Evolutionary conservation across 2,797 vertebrate species (phyloP).

Genomic region (Pangasius sanitwongsei): DNA sequence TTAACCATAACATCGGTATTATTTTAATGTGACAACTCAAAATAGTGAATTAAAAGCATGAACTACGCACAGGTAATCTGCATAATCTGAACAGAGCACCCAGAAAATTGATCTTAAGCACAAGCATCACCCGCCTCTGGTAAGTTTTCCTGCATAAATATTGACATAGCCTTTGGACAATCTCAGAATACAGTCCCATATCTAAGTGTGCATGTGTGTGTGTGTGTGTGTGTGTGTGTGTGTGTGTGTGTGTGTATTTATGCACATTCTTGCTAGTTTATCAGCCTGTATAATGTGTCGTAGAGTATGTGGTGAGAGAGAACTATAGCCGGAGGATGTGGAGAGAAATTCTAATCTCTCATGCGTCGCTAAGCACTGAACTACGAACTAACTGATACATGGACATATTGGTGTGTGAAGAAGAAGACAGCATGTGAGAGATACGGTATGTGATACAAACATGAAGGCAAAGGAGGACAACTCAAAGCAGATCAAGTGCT

Average conservation of each 20-base stretch:
- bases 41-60: neutral
- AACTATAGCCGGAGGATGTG: slow-evolving; percentile 11
- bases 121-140: neutral
- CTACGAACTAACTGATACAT: neutral
- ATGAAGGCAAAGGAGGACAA: neutral
- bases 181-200: neutral
- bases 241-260: neutral
- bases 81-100: neutral
- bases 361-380: neutral
- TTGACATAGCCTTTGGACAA: neutral
- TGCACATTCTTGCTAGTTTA: neutral
- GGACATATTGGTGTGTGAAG: neutral
- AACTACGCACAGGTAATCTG: neutral
- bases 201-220: neutral
- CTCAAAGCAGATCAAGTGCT: neutral
- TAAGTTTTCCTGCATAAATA: neutral
- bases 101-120: neutral
- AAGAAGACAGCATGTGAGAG: neutral
- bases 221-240: neutral
- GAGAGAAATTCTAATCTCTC: neutral
- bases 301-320: neutral
- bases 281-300: neutral
- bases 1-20: neutral
- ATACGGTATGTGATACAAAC: neutral
- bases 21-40: neutral